Conservation (phyloP, 2,797 vertebrate species). For the Hephaestus fuliginosus region DNA sequence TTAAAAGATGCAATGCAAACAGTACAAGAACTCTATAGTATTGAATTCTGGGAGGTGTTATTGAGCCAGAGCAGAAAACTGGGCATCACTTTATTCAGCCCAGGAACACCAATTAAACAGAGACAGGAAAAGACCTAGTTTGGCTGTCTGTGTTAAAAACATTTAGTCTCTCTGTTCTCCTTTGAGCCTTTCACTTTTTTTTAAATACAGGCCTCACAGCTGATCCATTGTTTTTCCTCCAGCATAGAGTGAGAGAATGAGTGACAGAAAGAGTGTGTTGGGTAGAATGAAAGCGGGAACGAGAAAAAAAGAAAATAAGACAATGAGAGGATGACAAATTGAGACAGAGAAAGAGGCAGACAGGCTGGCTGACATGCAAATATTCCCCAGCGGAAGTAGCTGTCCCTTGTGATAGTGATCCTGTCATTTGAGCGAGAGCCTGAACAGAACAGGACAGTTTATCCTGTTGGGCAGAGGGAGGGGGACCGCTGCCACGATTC, state of each 20-base stretch:
- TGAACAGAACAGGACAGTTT: conserved; percentile 58
- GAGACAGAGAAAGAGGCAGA: conserved; percentile 53
- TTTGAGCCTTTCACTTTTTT: not conserved
- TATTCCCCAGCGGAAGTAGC: conserved; percentile 67
- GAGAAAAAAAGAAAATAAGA: conserved; percentile 28
- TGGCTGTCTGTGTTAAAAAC: not conserved
- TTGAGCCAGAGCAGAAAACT: not conserved
- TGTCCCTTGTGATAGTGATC: conserved; percentile 59
- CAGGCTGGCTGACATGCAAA: conserved; percentile 67
- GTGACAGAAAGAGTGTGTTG: conserved; percentile 20
- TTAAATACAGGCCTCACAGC: not conserved
- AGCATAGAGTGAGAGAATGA: conserved; percentile 14
- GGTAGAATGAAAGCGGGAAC: conserved; percentile 9
- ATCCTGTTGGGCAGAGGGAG: conserved; percentile 55
- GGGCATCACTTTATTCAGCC: not conserved
- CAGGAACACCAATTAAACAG: not conserved
- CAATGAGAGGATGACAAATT: conserved; percentile 67
- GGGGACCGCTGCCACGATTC: conserved; percentile 37
- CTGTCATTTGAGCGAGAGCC: conserved; percentile 63
- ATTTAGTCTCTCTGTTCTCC: not conserved
- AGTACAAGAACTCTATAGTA: not conserved
- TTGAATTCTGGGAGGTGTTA: not conserved
- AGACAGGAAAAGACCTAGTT: not conserved
- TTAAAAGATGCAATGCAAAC: not conserved
- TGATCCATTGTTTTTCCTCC: conserved; percentile 4